Base-by-base conservation (phyloP, 1,140 invertebrate genomes). In the Tetragonula clypearis region DNA sequence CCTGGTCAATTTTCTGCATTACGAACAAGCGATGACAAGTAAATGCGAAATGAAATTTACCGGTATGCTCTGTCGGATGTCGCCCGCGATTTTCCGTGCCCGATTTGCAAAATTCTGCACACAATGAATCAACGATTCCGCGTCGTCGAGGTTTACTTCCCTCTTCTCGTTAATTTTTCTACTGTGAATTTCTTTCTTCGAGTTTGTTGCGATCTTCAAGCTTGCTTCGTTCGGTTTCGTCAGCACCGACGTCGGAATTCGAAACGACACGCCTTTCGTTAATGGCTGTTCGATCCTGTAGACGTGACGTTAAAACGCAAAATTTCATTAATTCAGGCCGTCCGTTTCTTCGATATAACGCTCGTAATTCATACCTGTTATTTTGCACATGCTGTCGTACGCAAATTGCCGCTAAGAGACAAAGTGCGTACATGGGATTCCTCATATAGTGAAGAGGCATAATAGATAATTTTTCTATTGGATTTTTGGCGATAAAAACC, bases 381-480 rank as follows among this genome's bases (percentile, higher is more conserved):
- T 55, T 84, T 26, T 84, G 82, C 1, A 84, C 75, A 58, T 84
- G 82, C 4, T 84, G 82, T n/a, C 85, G 68, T 74, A 86, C 75
- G 75, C 75, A 78, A 26, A 86, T 19, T 71, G 81, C 85, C n/a
- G 85, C 75, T 4, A 86, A 23, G 6, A 86, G 74, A 84, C 85
- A 86, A 26, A 86, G 75, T 26, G 85, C 85, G 69, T 86, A 84
- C 76, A 86, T 86, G 5, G 82, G 82, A 41, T 84, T 84, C 19
- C 53, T 66, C n/a, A 62, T 1, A 17, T 35, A 79, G 5, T 35
- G 53, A 12, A 79, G 15, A 35, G 75, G 53, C 75, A 83, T 86
- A 86, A 60, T 79, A 74, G 23, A 21, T 30, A 30, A 11, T 1
- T 21, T 68, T 2, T 15, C n/a, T 19, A 3, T 9, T 17, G 15